Conservation (phyloP, 2,888 invertebrate genomes). For the Plagodis pulveraria region DNA sequence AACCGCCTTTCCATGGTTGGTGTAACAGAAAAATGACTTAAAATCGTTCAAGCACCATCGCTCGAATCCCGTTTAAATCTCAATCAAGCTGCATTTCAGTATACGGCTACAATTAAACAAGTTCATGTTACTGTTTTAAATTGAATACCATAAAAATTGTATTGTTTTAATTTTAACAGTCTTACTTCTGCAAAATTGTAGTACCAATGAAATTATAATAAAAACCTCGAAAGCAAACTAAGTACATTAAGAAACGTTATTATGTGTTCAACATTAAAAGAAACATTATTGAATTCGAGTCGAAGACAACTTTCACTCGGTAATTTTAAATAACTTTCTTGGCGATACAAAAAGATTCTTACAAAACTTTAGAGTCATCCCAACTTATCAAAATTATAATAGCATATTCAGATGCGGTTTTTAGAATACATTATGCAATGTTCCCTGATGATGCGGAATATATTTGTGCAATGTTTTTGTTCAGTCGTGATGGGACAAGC, state of each 20-base stretch:
- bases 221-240: conserved; percentile 7
- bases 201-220: conserved; percentile 9
- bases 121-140: no score
- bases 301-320: conserved; percentile 42
- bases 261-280: conserved; percentile 8
- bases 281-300: conserved; percentile 9
- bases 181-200: conserved; percentile 7
- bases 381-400: conserved; percentile 1
- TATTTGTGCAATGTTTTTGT: not conserved
- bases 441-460: not conserved
- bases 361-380: conserved; percentile 3
- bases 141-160: no score
- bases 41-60: not conserved
- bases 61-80: not conserved
- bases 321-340: conserved; percentile 40
- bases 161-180: not conserved
- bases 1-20: conserved; percentile 52
- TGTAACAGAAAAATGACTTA: not conserved
- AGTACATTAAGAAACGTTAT: conserved; percentile 10
- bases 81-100: not conserved
- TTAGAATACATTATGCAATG: no score
- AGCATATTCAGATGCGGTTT: not conserved
- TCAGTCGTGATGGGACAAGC: no score
- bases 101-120: no score
- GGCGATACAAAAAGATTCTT: conserved; percentile 7